phyloP scores from a whole-genome alignment of 2,888 invertebrate species.

The Drosophila putrida region DNA sequence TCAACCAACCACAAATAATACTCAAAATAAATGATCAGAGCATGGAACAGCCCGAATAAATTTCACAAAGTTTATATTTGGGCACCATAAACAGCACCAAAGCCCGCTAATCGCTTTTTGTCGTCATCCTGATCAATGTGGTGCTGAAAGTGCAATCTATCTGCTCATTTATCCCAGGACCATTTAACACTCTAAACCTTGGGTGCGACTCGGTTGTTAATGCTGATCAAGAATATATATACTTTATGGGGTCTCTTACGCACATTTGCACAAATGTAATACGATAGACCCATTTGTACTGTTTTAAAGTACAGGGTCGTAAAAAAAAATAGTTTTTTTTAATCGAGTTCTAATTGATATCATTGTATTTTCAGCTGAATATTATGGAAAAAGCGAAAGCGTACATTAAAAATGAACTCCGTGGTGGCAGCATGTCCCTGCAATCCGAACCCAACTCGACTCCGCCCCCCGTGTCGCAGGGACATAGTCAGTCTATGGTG shows the following conservation, averaged over 20 bases:
- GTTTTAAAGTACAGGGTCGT: too few relatives aligned
- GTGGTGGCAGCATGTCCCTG: constrained; percentile 84
- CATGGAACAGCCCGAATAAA: too few relatives aligned
- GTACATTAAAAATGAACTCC: constrained; percentile 90
- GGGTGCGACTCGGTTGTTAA: too few relatives aligned
- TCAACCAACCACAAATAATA: constrained; percentile 82
- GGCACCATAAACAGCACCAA: constrained; percentile 82
- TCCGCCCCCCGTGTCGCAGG: constrained; percentile 32
- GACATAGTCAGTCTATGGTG: constrained; percentile 28
- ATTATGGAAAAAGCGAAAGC: constrained; percentile 90
- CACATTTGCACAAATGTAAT: too few relatives aligned
- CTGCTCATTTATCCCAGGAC: constrained; percentile 70
- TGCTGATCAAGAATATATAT: too few relatives aligned
- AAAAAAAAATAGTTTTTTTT: too few relatives aligned
- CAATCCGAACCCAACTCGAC: constrained; percentile 65
- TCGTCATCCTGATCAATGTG: constrained; percentile 42
- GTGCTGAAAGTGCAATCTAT: constrained; percentile 63
- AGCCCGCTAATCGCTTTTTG: constrained; percentile 74
- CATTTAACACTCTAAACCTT: constrained; percentile 80
- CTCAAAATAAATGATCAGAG: constrained; percentile 84
- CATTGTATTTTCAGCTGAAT: constrained; percentile 52
- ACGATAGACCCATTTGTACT: too few relatives aligned
- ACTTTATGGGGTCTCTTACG: too few relatives aligned
- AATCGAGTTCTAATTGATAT: neutral
- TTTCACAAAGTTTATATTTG: constrained; percentile 67